These are phyloP conservation scores for Sebastes jordani DNA, from an alignment of 2,797 vertebrate genomes.

Conservation along the genomic window DNA sequence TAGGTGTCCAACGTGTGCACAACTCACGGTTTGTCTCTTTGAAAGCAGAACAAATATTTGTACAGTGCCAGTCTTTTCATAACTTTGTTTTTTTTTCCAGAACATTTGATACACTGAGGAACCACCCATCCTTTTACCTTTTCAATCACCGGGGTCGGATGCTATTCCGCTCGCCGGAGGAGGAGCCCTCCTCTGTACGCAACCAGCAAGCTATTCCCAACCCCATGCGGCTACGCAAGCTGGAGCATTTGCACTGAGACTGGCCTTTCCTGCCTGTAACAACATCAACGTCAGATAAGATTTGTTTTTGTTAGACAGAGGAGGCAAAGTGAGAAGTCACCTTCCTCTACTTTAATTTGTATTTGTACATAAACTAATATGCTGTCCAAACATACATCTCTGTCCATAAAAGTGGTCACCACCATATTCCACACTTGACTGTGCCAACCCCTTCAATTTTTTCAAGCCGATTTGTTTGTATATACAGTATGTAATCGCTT, in stretches of 20 bases:
- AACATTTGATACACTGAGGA: constrained; percentile 97
- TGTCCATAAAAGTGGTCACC: constrained; percentile 68
- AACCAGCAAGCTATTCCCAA: constrained; percentile 89
- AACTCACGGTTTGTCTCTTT: neutral
- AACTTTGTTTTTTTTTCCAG: constrained; percentile 65
- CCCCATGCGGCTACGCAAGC: constrained; percentile 92
- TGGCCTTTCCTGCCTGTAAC: constrained; percentile 76
- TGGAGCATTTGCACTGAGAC: constrained; percentile 94
- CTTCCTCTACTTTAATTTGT: constrained; percentile 82
- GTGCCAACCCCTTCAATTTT: constrained; percentile 80
- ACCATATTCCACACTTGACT: constrained; percentile 74
- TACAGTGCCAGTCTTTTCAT: neutral
- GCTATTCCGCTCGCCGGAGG: constrained; percentile 88
- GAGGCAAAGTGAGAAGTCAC: constrained; percentile 60
- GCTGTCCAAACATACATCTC: constrained; percentile 77
- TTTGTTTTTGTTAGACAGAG: constrained; percentile 83
- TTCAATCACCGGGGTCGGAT: constrained; percentile 97
- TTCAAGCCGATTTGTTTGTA: constrained; percentile 77
- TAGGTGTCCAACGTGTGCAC: neutral
- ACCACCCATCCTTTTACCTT: constrained; percentile 98
- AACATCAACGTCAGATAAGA: constrained; percentile 75
- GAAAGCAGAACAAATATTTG: neutral
- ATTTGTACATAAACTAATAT: constrained; percentile 83
- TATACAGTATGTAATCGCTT: constrained; percentile 69
- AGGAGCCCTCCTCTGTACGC: constrained; percentile 81